phyloP scores from a whole-genome alignment of 1,140 invertebrate genomes.

The Aporrectodea caliginosa region DNA sequence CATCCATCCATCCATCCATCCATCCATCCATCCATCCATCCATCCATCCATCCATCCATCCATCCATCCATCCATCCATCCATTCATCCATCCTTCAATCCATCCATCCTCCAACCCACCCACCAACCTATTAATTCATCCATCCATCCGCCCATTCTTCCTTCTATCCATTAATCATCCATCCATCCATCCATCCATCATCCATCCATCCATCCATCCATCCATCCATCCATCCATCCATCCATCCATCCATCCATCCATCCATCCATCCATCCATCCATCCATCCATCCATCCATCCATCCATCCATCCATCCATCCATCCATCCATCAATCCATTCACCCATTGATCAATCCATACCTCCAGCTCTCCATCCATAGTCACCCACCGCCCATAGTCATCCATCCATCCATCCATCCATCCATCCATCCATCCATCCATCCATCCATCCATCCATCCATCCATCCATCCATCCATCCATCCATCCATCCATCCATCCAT shows the following conservation, averaged over 20 bases:
- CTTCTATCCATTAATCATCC: too few species aligned
- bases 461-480: slow-evolving; percentile 18
- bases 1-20: slow-evolving; percentile 6
- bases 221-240: slow-evolving; percentile 21
- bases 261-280: slow-evolving; percentile 15
- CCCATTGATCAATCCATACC: too few species aligned
- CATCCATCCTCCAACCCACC: too few species aligned
- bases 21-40: slow-evolving; percentile 5
- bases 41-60: background rate
- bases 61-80: slow-evolving; percentile 16
- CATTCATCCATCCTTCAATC: too few species aligned
- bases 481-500: slow-evolving; percentile 16
- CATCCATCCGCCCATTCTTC: too few species aligned
- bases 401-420: too few species aligned
- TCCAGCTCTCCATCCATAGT: too few species aligned
- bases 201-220: background rate
- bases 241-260: slow-evolving; percentile 19
- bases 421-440: slow-evolving; percentile 14
- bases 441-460: slow-evolving; percentile 10
- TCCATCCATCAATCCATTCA: too few species aligned
- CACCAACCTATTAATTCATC: too few species aligned
- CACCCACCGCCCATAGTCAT: too few species aligned
- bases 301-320: slow-evolving; percentile 6
- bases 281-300: slow-evolving; percentile 5
- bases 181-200: too few species aligned